Evolutionary conservation across 2,113 vertebrate genomes (phyloP).

Genomic region (Mirza zaza): DNA sequence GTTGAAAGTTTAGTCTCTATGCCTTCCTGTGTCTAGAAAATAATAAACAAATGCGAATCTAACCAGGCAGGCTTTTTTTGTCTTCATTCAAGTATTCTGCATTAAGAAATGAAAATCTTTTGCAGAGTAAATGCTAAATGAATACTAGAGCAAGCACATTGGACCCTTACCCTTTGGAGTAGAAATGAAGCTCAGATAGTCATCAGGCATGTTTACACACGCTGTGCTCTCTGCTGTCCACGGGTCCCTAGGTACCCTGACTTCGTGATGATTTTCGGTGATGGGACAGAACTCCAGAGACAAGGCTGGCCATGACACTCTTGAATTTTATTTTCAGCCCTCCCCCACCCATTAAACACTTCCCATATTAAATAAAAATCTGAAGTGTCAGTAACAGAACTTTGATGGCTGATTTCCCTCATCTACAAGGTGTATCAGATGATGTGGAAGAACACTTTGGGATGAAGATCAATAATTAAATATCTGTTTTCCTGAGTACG

Average conservation of each 20-base stretch:
- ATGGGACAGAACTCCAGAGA: not conserved
- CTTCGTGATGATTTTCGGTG: not conserved
- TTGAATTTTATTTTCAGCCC: not conserved
- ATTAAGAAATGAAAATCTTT: conserved; percentile 39
- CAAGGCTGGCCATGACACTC: not conserved
- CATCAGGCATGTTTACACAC: not conserved
- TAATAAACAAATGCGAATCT: not conserved
- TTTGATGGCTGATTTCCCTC: not conserved
- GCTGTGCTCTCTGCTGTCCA: not conserved
- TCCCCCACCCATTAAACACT: not conserved
- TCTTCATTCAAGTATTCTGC: conserved; percentile 4
- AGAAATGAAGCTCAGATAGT: not conserved
- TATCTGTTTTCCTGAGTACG: not conserved
- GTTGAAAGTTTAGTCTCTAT: conserved; percentile 43
- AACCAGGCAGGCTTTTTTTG: not conserved
- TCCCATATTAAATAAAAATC: not conserved
- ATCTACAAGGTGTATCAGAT: not conserved
- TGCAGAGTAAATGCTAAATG: conserved; percentile 16
- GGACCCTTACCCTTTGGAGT: not conserved
- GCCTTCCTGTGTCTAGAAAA: not conserved
- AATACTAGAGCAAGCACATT: not conserved
- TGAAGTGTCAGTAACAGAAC: not conserved
- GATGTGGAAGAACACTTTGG: not conserved
- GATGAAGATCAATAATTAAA: not conserved
- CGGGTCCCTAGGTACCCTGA: not conserved